These are phyloP conservation scores for Trimorus sp. DNA, from an alignment of 2,888 invertebrate genomes.

Conservation along the genomic window DNA sequence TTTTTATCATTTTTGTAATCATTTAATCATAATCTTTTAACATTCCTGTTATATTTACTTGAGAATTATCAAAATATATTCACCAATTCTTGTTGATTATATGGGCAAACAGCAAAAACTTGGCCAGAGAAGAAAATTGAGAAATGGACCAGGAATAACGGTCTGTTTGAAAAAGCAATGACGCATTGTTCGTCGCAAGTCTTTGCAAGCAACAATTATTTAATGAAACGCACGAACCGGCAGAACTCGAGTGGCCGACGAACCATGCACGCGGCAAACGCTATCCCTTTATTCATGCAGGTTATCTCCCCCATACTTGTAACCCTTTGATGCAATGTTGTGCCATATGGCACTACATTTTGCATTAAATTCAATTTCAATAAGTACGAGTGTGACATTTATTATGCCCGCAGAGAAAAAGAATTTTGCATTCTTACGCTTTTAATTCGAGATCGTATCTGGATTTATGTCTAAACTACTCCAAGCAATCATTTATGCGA, in stretches of 20 bases:
- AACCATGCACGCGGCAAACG: slow-evolving; percentile 48
- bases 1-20: no score
- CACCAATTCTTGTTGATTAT: no score
- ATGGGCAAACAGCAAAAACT: no score
- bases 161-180: slow-evolving; percentile 31
- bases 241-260: slow-evolving; percentile 42
- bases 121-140: neutral
- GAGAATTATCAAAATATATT: no score
- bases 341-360: slow-evolving; percentile 56
- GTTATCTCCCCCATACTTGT: slow-evolving; percentile 56
- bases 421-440: slow-evolving; percentile 39
- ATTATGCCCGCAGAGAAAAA: slow-evolving; percentile 29
- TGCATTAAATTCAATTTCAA: slow-evolving; percentile 51
- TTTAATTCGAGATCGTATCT: slow-evolving; percentile 17
- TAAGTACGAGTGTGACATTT: slow-evolving; percentile 26
- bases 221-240: slow-evolving; percentile 52
- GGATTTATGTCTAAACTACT: slow-evolving; percentile 16
- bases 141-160: neutral
- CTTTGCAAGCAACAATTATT: slow-evolving; percentile 47
- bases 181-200: slow-evolving; percentile 42
- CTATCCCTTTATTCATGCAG: slow-evolving; percentile 49
- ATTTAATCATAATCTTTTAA: no score
- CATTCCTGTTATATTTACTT: no score
- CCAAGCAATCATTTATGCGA: neutral
- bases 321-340: slow-evolving; percentile 56